Evolutionary conservation across 2,113 vertebrate genomes (phyloP).

Genomic region (Pachycephala philippinensis): DNA sequence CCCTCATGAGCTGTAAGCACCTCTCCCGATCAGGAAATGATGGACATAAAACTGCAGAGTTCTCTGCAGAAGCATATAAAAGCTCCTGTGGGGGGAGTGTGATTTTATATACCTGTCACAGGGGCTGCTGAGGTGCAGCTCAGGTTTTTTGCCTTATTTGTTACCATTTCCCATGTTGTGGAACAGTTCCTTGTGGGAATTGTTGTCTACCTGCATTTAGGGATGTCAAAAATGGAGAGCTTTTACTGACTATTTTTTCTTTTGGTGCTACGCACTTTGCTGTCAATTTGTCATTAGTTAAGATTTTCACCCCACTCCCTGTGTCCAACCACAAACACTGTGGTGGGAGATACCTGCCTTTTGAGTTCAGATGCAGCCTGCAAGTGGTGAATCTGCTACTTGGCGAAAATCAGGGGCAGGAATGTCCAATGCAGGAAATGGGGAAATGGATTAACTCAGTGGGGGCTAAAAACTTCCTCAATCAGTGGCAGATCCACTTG

Average conservation of each 20-base stretch:
- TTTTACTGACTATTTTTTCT: not conserved
- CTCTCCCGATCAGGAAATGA: fast-evolving
- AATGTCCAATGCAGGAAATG: not conserved
- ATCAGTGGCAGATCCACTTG: not conserved
- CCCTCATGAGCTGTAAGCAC: not conserved
- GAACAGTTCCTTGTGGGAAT: not conserved
- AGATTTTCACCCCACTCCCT: not conserved
- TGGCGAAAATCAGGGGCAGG: not conserved
- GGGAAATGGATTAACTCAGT: not conserved
- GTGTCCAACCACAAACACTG: fast-evolving
- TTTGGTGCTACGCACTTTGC: not conserved
- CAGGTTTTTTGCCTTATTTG: not conserved
- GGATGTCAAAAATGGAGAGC: not conserved
- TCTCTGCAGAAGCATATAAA: not conserved
- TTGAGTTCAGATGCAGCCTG: not conserved
- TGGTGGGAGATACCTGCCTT: not conserved
- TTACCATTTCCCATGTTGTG: not conserved
- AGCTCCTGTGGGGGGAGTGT: not conserved
- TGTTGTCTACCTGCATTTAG: not conserved
- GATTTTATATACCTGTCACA: not conserved
- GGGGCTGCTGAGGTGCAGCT: not conserved
- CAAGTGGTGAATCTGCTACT: not conserved
- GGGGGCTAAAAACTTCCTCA: not conserved
- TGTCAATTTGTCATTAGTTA: not conserved
- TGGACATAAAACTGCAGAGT: not conserved